Base-by-base conservation (phyloP, 2,888 invertebrate species). In the Zaprionus lineosus region DNA sequence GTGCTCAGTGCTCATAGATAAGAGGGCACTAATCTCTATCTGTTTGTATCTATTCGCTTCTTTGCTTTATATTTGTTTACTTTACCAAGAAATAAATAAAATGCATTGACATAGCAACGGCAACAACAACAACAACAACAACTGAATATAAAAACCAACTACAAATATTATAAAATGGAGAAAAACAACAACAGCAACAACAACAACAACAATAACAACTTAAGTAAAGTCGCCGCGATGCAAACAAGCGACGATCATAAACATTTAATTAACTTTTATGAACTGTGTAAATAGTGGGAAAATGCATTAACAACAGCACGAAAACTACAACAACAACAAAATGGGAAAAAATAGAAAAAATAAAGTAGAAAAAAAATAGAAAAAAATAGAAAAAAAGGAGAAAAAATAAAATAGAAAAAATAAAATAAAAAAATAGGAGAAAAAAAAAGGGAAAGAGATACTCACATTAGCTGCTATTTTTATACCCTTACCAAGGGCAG, bases 231-330 rank as follows among this genome's bases (percentile, higher is more conserved):
- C 52, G 40, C 47, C 52, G 56, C 66, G 43, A 39, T 56, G 67
- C 62, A 66, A 61, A 63, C 68, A 64, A 62, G 46, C 43, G 41
- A 51, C 59, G 56, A 56, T 78, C 79, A 78, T 81, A 84, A 84
- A 84, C 72, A 72, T 84, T 81, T 81, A 84, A 81, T 81, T 84
- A 81, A 74, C 79, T 81, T 84, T 81, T 81, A 74, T 81, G 69
- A 82, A 70, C 78, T 67, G 55, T 62, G 79, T 60, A 82, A 78
- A 81, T 64, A 71, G 61, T 63, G 58, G 15, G 46, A 43, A 57
- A 81, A 56, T 66, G 61, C 61, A 69, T 61, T 60, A 64, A 67
- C 57, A 52, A 40, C 56, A 46, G 9, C 15, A 24, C n/a, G 2
- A 33, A 31, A 28, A 39, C 36, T 8, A 36, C 7, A 12, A 21